These are phyloP conservation scores for Clanis bilineata DNA, from an alignment of 2,888 invertebrate species.

Conservation along the genomic window DNA sequence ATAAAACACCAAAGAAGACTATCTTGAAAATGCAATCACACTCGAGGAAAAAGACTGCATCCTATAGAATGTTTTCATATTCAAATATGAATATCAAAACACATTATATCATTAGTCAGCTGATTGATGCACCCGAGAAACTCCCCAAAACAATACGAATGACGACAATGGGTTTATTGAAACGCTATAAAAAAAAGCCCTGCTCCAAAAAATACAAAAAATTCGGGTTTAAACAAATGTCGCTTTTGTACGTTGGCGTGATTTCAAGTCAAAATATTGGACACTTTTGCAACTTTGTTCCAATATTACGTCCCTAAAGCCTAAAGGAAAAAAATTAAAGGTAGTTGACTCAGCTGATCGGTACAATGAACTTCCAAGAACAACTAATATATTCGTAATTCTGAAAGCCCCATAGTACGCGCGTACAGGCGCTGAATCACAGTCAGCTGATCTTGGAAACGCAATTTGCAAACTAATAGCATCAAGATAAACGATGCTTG, in stretches of 20 bases:
- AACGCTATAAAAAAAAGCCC: slow-evolving; percentile 35
- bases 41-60: no score
- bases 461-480: slow-evolving; percentile 17
- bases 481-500: slow-evolving; percentile 17
- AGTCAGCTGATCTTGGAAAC: slow-evolving; percentile 35
- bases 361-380: slow-evolving; percentile 70
- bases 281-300: slow-evolving; percentile 60
- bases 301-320: slow-evolving; percentile 45
- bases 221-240: slow-evolving; percentile 30
- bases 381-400: slow-evolving; percentile 48
- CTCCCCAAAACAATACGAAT: slow-evolving; percentile 35
- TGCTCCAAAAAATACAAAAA: slow-evolving; percentile 23
- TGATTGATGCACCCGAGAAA: slow-evolving; percentile 46
- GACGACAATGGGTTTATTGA: slow-evolving; percentile 36
- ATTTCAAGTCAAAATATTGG: slow-evolving; percentile 51
- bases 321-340: slow-evolving; percentile 45
- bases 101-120: slow-evolving; percentile 57
- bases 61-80: neutral
- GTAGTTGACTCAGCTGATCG: slow-evolving; percentile 71
- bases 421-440: slow-evolving; percentile 47
- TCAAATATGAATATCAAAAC: slow-evolving; percentile 35
- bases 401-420: slow-evolving; percentile 44
- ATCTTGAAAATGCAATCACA: no score
- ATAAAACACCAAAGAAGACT: no score
- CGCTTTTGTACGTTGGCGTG: slow-evolving; percentile 39